Base-by-base conservation (phyloP, 92 coral and sea anemone species). In the Hydrozoanthus gracilis region DNA sequence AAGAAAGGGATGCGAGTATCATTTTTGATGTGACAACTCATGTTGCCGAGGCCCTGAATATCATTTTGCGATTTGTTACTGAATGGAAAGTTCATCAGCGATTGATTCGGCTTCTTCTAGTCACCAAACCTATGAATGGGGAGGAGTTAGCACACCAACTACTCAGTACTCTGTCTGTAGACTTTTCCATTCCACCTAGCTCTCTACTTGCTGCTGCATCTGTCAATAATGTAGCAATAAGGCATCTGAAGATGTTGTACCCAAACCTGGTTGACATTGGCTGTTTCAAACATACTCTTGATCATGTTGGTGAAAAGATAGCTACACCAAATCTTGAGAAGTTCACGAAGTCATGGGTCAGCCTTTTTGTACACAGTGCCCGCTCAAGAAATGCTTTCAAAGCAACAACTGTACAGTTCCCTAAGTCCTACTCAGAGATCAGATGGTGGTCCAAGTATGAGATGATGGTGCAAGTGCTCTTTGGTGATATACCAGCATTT, bases 221-320 rank as follows among this genome's bases (percentile, higher is more conserved):
- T 88, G 90, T 88, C 76, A 82, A 88, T 78, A 67, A 78, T 79
- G 86, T 78, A 79, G 90, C 79, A 51, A 79, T 87, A 87, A 77
- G 61, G 85, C 82, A 88, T 82, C 50, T 88, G 78, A 88, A 52
- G 83, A 82, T 88, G 76, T 82, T 82, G 87, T 88, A 82, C 76
- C 85, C 86, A 78, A 52, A 87, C 86, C 89, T 87, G 86, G 86
- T 78, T 85, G 89, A 87, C 80, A 87, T 88, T 82, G 86, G 90
- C 82, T 88, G 90, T 73, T 88, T 88, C 68, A 82, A 71, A 62
- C 89, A 76, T 64, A 86, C 89, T 75, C 89, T 87, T 77, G 86
- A 87, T 87, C 89, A 86, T 86, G 86, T 87, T 79, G 87, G 90
- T 79, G 86, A 87, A 79, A 87, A 79, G 82, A 87, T 88, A 87